Evolutionary conservation across 2,888 invertebrate species (phyloP).

Genomic region (Autographa pulchrina): DNA sequence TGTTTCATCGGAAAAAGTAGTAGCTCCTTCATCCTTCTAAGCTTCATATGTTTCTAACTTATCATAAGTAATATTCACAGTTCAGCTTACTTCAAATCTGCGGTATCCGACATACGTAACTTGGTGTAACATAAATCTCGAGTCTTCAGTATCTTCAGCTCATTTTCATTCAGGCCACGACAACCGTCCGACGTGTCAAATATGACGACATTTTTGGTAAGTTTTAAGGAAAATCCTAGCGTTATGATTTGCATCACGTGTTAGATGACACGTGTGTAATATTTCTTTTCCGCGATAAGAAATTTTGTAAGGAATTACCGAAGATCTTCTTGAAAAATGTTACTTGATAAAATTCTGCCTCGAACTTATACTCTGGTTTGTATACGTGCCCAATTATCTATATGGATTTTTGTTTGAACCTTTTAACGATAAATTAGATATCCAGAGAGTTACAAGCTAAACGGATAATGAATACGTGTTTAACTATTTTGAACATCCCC

Average conservation of each 20-base stretch:
- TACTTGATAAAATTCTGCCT: constrained; percentile 15
- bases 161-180: constrained; percentile 67
- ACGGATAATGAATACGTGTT: neutral
- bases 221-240: constrained; percentile 62
- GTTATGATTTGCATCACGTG: constrained; percentile 70
- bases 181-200: constrained; percentile 68
- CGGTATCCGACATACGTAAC: constrained; percentile 45
- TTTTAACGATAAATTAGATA: neutral
- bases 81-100: constrained; percentile 40
- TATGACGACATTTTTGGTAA: constrained; percentile 65
- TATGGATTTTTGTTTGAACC: neutral
- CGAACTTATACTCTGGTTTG: neutral
- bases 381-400: neutral
- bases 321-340: constrained; percentile 42
- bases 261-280: constrained; percentile 52
- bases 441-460: neutral
- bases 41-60: constrained; percentile 19
- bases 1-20: neutral
- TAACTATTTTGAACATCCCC: constrained; percentile 31
- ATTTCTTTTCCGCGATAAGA: constrained; percentile 50
- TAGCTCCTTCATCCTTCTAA: neutral
- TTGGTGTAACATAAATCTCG: constrained; percentile 43
- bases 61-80: constrained; percentile 47
- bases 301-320: constrained; percentile 37
- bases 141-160: constrained; percentile 48